Evolutionary conservation across 1,140 invertebrate species (phyloP), one percentile per base, ranked within the genome.

Genomic region (Drosophila sturtevanti): DNA sequence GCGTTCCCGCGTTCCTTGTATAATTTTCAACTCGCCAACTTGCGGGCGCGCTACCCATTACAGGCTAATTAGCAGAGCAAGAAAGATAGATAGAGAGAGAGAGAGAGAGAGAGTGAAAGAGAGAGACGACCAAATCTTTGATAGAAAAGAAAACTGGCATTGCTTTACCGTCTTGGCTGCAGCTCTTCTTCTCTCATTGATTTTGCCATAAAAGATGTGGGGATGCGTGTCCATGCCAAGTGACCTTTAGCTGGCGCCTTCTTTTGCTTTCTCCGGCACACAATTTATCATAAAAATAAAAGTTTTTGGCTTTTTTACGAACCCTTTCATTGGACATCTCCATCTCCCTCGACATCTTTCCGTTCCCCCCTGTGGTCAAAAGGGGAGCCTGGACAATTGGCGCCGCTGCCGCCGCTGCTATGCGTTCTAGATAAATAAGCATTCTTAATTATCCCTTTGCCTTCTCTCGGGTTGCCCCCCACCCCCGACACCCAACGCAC

Each of bases 391-490:
- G 78, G 77, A 85, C 85, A 90, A 76, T 90, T 78, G 85, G 82
- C 85, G 86, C 79, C 86, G 72, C 41, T 21, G 41, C 41, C 6
- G 34, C 41, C 9, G 16, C 41, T 48, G 41, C 48, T 73, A 76
- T 68, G 72, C 72, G 81, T 90, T 90, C 86, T 90, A 90, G 86
- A 90, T 90, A 90, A 90, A 90, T 90, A 90, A 90, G 86, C 86
- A 90, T 90, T 81, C 86, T 90, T 90, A 90, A 90, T 90, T 90
- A 90, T 90, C 86, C 86, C 82, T 80, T 79, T 67, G 74, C 75
- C 68, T 44, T 51, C 63, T 85, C 61, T 62, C 70, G 75, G 52
- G 63, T 60, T 74, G 72, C 37, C 37, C 41, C 34, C 10, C 48
- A 41, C 7, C n/a, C n/a, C n/a, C n/a, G n/a, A n/a, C n/a, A n/a